phyloP scores from a whole-genome alignment of 92 coral and sea anemone genomes.

The Parazoanthus darwini region DNA sequence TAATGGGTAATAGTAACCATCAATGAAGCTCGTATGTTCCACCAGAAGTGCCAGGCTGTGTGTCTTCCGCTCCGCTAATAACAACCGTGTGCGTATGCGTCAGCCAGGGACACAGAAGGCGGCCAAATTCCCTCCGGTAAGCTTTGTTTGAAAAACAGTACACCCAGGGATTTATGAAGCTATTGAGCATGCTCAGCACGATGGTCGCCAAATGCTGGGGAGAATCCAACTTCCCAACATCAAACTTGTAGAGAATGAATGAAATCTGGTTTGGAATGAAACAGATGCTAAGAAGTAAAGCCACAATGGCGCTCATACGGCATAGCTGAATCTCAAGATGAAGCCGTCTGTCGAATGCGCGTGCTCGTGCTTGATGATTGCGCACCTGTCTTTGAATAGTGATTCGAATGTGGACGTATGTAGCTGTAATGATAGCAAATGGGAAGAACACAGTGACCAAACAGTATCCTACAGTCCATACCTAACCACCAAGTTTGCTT shows the following conservation, averaged over 20 bases:
- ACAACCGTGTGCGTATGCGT: not conserved
- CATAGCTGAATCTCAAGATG: conserved; percentile 6
- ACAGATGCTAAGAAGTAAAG: not conserved
- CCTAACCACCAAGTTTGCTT: conserved; percentile 1
- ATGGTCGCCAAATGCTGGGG: conserved; percentile 5
- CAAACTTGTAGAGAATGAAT: conserved; percentile 16
- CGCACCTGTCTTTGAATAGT: not conserved
- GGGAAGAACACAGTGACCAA: conserved; percentile 8
- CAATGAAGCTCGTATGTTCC: too few species aligned
- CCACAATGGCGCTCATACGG: conserved; percentile 17
- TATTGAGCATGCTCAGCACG: conserved; percentile 11
- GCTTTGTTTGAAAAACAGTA: conserved; percentile 9
- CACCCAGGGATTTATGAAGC: conserved; percentile 11
- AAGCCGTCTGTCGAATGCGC: not conserved
- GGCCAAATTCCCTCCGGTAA: not conserved
- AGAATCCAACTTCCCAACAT: not conserved
- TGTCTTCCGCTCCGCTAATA: conserved; percentile 1
- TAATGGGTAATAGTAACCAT: too few species aligned
- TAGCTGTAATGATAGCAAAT: conserved; percentile 2
- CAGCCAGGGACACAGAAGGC: not conserved
- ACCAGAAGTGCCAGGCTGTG: not conserved
- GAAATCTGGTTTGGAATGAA: conserved; percentile 18
- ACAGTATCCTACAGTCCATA: conserved; percentile 8
- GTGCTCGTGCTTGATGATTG: not conserved
- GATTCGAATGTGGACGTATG: conserved; percentile 20